Conservation (phyloP, 2,113 vertebrate genomes). For the Takifugu bimaculatus region DNA sequence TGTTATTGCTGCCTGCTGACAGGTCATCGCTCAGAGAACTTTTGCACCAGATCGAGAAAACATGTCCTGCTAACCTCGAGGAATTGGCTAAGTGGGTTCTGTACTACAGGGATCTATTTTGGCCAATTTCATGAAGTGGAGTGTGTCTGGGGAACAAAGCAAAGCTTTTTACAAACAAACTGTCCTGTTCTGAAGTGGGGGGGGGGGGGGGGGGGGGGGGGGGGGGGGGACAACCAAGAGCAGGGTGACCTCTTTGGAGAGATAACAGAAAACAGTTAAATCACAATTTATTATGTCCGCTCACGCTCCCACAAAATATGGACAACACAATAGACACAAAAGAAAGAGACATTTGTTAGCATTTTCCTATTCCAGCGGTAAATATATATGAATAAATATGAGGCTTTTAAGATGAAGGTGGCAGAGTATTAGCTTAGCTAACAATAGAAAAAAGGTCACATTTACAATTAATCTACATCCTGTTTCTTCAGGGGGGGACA, state of each 20-base stretch:
- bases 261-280: background rate
- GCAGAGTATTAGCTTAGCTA: background rate
- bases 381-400: background rate
- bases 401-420: background rate
- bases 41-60: constrained; percentile 35
- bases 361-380: too few relatives aligned
- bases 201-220: constrained; percentile 28
- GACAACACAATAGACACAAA: background rate
- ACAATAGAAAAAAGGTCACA: background rate
- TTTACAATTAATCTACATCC: background rate
- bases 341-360: too few relatives aligned
- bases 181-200: constrained; percentile 22
- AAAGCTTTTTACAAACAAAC: constrained; percentile 71
- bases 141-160: constrained; percentile 45
- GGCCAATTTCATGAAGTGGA: constrained; percentile 47
- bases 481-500: background rate
- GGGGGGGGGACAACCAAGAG: constrained; percentile 22
- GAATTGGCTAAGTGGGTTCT: constrained; percentile 58
- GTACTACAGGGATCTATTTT: constrained; percentile 38
- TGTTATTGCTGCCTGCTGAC: too few relatives aligned
- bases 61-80: constrained; percentile 44
- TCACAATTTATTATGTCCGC: background rate
- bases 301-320: background rate
- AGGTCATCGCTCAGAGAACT: constrained; percentile 10
- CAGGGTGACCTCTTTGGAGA: background rate